Conservation (phyloP, 2,888 invertebrate species). For the Omphaloscelis lunosa region DNA sequence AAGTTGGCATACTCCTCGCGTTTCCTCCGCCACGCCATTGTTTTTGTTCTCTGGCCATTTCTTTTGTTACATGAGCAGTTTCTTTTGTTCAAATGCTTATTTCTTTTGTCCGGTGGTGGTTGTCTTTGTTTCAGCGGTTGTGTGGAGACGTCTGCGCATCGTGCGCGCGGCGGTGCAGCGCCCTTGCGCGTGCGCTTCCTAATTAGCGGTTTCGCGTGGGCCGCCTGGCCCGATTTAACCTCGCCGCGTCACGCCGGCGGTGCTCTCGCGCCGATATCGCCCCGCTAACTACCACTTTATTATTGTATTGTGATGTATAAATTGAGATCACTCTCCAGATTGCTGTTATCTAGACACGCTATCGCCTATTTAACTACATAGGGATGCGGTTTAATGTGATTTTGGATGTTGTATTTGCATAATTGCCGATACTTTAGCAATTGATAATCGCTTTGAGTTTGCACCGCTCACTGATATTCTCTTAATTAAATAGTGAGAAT, state of each 20-base stretch:
- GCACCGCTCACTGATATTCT: not conserved
- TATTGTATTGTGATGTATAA: conserved; percentile 59
- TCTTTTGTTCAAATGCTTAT: conserved; percentile 76
- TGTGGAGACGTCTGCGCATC: conserved; percentile 73
- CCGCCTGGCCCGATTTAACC: conserved; percentile 84
- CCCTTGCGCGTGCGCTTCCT: conserved; percentile 88
- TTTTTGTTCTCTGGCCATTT: conserved; percentile 79
- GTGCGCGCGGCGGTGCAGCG: conserved; percentile 80
- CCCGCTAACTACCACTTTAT: conserved; percentile 62
- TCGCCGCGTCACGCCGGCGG: conserved; percentile 80
- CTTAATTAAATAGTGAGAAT: not conserved
- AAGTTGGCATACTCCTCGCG: conserved; percentile 70
- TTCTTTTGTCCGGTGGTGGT: conserved; percentile 77
- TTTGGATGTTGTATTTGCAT: conserved; percentile 49
- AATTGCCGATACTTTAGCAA: conserved; percentile 35
- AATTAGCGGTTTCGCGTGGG: conserved; percentile 87
- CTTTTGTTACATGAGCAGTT: conserved; percentile 78
- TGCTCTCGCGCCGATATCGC: conserved; percentile 66
- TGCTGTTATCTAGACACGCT: conserved; percentile 58
- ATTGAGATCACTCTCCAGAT: conserved; percentile 55
- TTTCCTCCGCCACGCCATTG: conserved; percentile 76
- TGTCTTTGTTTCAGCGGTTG: conserved; percentile 75
- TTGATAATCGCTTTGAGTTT: conserved; percentile 13
- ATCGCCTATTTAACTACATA: conserved; percentile 51
- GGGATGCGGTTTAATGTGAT: conserved; percentile 50